A percentile compares a stretch with the other conserved stretches of the same genome.
Conservation (phyloP, 1,140 invertebrate genomes). For the Ostrea denselamellosa region DNA sequence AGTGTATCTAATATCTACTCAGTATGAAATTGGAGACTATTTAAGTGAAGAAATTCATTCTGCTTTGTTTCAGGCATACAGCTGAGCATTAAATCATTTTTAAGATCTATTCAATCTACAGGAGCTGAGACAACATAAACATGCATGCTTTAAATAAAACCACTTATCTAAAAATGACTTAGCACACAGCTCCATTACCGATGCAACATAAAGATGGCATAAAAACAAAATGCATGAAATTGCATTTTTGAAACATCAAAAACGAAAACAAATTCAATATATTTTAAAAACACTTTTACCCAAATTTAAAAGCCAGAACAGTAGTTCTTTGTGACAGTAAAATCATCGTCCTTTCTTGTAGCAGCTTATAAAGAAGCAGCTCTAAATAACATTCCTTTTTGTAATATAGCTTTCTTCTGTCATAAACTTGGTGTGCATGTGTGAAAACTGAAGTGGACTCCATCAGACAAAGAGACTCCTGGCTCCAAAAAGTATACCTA, state of each 20-base stretch:
- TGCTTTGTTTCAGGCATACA: conserved; percentile 1
- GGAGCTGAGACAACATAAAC: background rate
- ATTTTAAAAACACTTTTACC: background rate
- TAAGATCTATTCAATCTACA: no score
- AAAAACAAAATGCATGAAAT: conserved; percentile 39
- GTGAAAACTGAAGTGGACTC: conserved; percentile 30
- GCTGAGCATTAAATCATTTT: no score
- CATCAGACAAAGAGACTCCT: background rate
- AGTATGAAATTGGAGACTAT: background rate
- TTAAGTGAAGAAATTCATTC: background rate
- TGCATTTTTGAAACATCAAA: conserved; percentile 32
- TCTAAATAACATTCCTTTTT: background rate
- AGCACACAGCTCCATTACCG: conserved; percentile 9
- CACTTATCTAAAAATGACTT: conserved; percentile 18
- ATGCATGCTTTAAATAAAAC: background rate
- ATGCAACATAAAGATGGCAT: background rate
- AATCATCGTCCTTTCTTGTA: background rate
- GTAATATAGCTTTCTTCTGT: background rate
- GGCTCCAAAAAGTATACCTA: conserved; percentile 9
- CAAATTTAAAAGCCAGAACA: background rate
- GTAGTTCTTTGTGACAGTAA: background rate
- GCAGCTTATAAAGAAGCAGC: background rate
- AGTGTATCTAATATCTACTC: background rate
- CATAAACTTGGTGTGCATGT: conserved; percentile 22
- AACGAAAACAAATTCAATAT: conserved; percentile 25